Conservation (phyloP, 2,797 vertebrate genomes). For the Sternarchorhynchus goeldii region DNA sequence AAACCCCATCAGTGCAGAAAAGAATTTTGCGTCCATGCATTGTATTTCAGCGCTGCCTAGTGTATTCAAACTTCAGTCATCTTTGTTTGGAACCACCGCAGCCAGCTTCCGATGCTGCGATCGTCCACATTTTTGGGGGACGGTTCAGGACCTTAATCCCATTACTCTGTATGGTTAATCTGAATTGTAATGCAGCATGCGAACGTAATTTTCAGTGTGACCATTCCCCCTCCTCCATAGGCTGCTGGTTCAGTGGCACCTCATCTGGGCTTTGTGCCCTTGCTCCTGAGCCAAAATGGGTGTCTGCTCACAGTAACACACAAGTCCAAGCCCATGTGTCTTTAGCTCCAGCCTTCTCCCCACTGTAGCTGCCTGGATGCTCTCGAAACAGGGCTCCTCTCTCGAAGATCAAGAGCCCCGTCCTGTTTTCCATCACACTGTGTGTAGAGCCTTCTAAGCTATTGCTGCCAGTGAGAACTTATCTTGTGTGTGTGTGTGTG, state of each 20-base stretch:
- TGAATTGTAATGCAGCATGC: slow-evolving; percentile 80
- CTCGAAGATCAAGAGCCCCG: slow-evolving; percentile 52
- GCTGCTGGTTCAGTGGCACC: slow-evolving; percentile 57
- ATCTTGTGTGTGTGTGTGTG: slow-evolving; percentile 52
- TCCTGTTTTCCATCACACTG: slow-evolving; percentile 62
- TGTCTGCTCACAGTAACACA: slow-evolving; percentile 52
- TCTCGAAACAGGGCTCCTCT: slow-evolving; percentile 40
- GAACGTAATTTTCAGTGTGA: slow-evolving; percentile 85
- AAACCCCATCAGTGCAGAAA: not conserved
- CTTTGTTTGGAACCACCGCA: slow-evolving; percentile 61
- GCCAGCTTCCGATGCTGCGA: slow-evolving; percentile 72
- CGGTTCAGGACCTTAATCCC: slow-evolving; percentile 77
- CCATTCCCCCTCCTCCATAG: slow-evolving; percentile 72
- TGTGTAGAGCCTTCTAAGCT: slow-evolving; percentile 70
- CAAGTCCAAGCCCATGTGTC: slow-evolving; percentile 40
- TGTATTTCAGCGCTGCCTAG: not conserved
- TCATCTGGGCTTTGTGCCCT: slow-evolving; percentile 69
- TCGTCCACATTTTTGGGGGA: slow-evolving; percentile 73
- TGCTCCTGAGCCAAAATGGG: slow-evolving; percentile 64
- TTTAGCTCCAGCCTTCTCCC: slow-evolving; percentile 35
- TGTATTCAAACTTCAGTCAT: slow-evolving; percentile 65
- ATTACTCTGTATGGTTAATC: slow-evolving; percentile 72
- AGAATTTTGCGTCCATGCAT: not conserved
- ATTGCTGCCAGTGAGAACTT: slow-evolving; percentile 64
- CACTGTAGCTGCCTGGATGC: slow-evolving; percentile 36